Evolutionary conservation across 2,113 vertebrate genomes (phyloP), one percentile per base, ranked within the genome.

Genomic region (Madoqua kirkii): DNA sequence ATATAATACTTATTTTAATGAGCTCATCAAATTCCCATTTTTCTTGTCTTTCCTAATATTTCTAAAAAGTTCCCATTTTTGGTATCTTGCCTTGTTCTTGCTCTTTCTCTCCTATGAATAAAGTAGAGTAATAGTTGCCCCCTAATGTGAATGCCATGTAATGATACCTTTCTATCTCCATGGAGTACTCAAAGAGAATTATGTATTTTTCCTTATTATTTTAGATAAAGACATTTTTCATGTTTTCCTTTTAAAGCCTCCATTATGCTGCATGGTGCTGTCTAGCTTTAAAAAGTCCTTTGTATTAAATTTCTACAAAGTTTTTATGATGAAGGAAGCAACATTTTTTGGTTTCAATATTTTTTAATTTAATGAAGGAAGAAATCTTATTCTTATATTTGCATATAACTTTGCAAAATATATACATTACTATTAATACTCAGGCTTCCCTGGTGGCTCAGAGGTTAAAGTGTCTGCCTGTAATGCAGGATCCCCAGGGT

Each of bases 1-100:
- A n/a, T n/a, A n/a, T n/a, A n/a, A n/a, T n/a, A n/a, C n/a, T 93
- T 89, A 71, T 45, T 89, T 93, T 95, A 90, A 54, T 84, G 54
- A 96, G 54, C 71, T 71, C 91, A 64, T 62, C 55, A 90, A 48
- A 92, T 90, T 48, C 93, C 29, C 11, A 27, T 92, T 87, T 96
- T 59, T 62, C 59, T 86, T 64, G 17, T n/a, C 48, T 93, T 90
- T 74, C 45, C 31, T 90, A 36, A 90, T 76, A n/a, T 62, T 95
- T 89, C 29, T 50, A 93, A 78, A 45, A 55, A 29, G 85, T 74
- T 82, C 81, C 12, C 40, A 2, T 19, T 90, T 17, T 81, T 3
- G 10, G 48, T 45, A 7, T 15, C 36, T 50, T 89, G 29, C 43
- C 29, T 96, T 84, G 23, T 83, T 91, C 48, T 83, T 87, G 43